These are phyloP conservation scores for Diplazon laetatorius DNA, from an alignment of 2,888 invertebrate species.

Conservation along the genomic window DNA sequence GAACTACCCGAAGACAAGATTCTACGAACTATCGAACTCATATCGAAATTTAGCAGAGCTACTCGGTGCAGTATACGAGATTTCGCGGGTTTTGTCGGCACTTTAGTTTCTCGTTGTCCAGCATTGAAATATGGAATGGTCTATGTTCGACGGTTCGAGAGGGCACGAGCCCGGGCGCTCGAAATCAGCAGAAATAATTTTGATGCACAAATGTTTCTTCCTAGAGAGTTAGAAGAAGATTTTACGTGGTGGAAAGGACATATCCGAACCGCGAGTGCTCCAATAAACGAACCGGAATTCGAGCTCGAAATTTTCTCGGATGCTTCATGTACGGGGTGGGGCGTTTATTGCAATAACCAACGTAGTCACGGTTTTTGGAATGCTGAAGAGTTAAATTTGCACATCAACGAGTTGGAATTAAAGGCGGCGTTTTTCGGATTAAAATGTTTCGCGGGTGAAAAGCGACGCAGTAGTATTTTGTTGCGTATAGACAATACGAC, in stretches of 20 bases:
- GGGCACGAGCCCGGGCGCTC: slow-evolving; percentile 16
- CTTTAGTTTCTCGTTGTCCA: slow-evolving; percentile 23
- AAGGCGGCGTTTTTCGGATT: neutral
- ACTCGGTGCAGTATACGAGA: slow-evolving; percentile 30
- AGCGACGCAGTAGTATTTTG: neutral
- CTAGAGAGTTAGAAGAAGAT: slow-evolving; percentile 25
- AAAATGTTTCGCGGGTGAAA: slow-evolving; percentile 2
- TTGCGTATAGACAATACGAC: slow-evolving; percentile 8
- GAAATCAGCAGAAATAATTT: slow-evolving; percentile 38
- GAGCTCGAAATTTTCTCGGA: slow-evolving; percentile 38
- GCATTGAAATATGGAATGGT: slow-evolving; percentile 40
- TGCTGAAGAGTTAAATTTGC: neutral
- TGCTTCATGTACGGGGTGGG: slow-evolving; percentile 36
- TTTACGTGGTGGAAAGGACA: slow-evolving; percentile 27
- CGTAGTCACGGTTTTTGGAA: slow-evolving; percentile 48
- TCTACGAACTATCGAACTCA: slow-evolving; percentile 1
- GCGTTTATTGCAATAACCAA: slow-evolving; percentile 1
- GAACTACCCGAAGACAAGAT: slow-evolving; percentile 38
- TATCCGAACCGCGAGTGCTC: slow-evolving; percentile 15
- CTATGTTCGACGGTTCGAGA: slow-evolving; percentile 32
- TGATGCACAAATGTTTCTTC: slow-evolving; percentile 19
- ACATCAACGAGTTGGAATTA: slow-evolving; percentile 8
- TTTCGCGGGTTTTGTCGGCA: slow-evolving; percentile 41
- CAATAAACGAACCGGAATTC: slow-evolving; percentile 9
- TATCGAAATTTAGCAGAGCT: slow-evolving; percentile 17